Evolutionary conservation across 2,888 invertebrate genomes (phyloP).

Genomic region (Clostera curtula): DNA sequence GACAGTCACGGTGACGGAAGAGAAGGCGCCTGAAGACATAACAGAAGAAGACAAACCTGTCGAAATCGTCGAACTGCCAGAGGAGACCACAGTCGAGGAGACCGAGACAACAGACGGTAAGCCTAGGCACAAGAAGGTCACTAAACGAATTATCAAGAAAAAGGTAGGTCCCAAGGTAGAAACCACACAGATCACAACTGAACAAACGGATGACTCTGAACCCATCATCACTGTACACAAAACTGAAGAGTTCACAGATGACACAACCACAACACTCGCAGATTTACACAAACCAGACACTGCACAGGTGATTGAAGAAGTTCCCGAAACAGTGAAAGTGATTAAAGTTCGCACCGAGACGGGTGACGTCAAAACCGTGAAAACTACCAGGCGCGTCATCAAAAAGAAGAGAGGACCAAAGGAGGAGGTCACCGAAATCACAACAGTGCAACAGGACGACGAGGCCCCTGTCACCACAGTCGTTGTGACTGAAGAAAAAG

Average conservation of each 20-base stretch:
- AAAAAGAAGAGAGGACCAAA: slow-evolving; percentile 6
- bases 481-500: not conserved
- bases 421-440: slow-evolving; percentile 7
- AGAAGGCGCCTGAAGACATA: slow-evolving; percentile 23
- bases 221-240: slow-evolving; percentile 1
- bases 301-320: slow-evolving; percentile 1
- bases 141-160: slow-evolving; percentile 2
- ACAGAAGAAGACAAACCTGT: slow-evolving; percentile 8
- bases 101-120: slow-evolving; percentile 4
- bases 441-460: slow-evolving; percentile 6
- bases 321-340: slow-evolving; percentile 3
- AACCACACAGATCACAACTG: slow-evolving; percentile 7
- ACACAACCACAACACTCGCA: slow-evolving; percentile 1
- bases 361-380: slow-evolving; percentile 2
- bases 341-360: slow-evolving; percentile 3
- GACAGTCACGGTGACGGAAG: slow-evolving; percentile 17
- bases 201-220: slow-evolving; percentile 9
- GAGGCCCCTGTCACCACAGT: slow-evolving; percentile 5
- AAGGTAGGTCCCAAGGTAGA: slow-evolving; percentile 6
- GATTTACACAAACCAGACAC: slow-evolving; percentile 1
- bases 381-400: slow-evolving; percentile 5
- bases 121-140: not conserved
- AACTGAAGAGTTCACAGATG: slow-evolving; percentile 4
- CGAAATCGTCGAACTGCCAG: slow-evolving; percentile 3
- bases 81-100: slow-evolving; percentile 3